Percentiles rank a stretch among this genome's conserved stretches.
Conservation (phyloP, 1,140 invertebrate genomes). For the Elymnias hypermnestra region DNA sequence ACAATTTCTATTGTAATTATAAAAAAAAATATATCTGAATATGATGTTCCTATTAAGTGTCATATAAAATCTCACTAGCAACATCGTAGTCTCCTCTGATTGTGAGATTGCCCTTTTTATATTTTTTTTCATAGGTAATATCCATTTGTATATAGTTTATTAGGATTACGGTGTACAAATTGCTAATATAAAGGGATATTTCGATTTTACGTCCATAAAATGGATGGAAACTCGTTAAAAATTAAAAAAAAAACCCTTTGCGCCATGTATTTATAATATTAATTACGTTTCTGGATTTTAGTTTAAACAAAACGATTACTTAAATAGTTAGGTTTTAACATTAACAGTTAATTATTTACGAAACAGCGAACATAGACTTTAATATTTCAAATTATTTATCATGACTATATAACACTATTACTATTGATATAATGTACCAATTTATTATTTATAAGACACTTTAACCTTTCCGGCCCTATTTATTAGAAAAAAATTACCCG, state of each 20-base stretch:
- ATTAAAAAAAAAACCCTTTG: slow-evolving; percentile 37
- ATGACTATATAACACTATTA: too few relatives aligned
- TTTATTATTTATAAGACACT: too few relatives aligned
- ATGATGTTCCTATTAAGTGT: too few relatives aligned
- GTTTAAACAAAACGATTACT: slow-evolving; percentile 8
- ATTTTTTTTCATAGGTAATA: slow-evolving; percentile 27
- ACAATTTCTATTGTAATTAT: too few relatives aligned
- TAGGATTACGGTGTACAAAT: slow-evolving; percentile 56
- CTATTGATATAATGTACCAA: neutral
- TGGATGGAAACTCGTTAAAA: slow-evolving; percentile 27
- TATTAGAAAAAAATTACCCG: too few relatives aligned
- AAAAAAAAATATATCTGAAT: too few relatives aligned
- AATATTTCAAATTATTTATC: too few relatives aligned
- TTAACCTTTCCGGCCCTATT: too few relatives aligned
- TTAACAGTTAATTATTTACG: slow-evolving; percentile 5
- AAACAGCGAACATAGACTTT: neutral
- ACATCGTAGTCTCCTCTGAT: too few relatives aligned
- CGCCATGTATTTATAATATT: slow-evolving; percentile 53
- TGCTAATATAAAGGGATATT: slow-evolving; percentile 31
- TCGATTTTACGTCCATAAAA: slow-evolving; percentile 35
- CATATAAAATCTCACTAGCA: too few relatives aligned
- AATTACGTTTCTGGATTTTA: neutral
- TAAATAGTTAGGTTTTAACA: slow-evolving; percentile 15
- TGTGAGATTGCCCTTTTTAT: neutral
- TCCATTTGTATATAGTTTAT: slow-evolving; percentile 49